Base-by-base conservation (phyloP, 2,797 vertebrate species). In the Rhabdophis nuchalis region DNA sequence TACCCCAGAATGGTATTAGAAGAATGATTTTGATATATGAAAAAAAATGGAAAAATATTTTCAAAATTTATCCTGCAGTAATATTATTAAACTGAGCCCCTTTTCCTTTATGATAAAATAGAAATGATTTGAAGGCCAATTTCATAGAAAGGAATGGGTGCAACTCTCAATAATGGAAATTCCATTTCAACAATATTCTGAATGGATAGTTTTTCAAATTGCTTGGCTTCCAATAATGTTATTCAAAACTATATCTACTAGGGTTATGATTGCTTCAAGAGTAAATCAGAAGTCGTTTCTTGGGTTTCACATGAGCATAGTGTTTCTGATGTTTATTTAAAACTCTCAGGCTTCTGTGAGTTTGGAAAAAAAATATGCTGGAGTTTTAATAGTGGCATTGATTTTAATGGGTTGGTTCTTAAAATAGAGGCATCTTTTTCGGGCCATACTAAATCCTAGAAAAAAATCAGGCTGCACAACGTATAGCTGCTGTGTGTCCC, bases 91-190 rank as follows among this genome's bases (percentile, higher is more conserved):
- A 88, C 36, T 90, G 85, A 18, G 23, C 16, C n/a, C 29, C 7
- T 25, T 56, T 57, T 72, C 13, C 88, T 91, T 90, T 91, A 90
- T 94, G 89, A 77, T 92, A 9, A 36, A 46, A 23, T 92, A 77
- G 88, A 94, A 88, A 88, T 72, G 46, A 41, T 58, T 93, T 89
- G 89, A 93, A 57, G 32, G 4, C 86, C 87, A 77, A 91, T 41
- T 0, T 52, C 50, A 0, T 89, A 85, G 64, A 88, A 88, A 86
- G 52, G 91, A 90, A 91, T 93, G 9, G n/a, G 0, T 0, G 10
- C 32, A 91, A 6, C 16, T 82, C 3, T 11, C 5, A 90, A n/a
- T 88, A 93, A 93, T 89, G 92, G 92, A 87, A 89, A 91, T 57
- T 6, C 14, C 20, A 36, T 89, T 87, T 52, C 89, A 72, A n/a